Percentiles rank a stretch among this genome's conserved stretches.
Conservation (phyloP, 2,888 invertebrate genomes). For the Creontiades dilutus region DNA sequence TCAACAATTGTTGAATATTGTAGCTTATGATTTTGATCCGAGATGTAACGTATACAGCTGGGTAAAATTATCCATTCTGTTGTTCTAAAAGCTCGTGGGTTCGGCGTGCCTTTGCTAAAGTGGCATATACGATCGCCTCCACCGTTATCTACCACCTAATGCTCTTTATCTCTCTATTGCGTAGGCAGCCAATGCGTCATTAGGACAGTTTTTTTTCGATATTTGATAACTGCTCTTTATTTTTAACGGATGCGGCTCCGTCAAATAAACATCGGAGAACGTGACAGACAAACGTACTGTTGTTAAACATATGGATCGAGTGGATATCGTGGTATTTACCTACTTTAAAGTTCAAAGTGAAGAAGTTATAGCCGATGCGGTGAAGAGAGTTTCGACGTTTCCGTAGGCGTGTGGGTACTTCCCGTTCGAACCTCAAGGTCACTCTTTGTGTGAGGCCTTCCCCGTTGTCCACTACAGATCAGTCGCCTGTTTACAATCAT, state of each 20-base stretch:
- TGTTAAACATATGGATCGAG: not conserved
- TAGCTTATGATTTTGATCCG: no score
- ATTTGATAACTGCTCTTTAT: not conserved
- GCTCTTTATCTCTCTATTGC: constrained; percentile 1
- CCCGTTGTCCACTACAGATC: constrained; percentile 5
- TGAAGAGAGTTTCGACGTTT: not conserved
- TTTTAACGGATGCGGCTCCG: not conserved
- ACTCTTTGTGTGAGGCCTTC: constrained; percentile 10
- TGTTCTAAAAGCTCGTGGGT: no score
- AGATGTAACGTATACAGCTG: no score
- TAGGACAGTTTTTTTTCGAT: not conserved
- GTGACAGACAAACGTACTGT: not conserved
- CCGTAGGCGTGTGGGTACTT: constrained; percentile 33
- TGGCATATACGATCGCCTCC: not conserved
- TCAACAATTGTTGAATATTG: no score
- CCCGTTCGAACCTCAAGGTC: constrained; percentile 23
- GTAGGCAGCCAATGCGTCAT: not conserved
- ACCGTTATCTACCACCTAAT: not conserved
- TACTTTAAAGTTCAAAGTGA: not conserved
- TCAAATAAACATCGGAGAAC: not conserved
- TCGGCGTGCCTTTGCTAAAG: no score
- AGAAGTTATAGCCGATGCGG: not conserved
- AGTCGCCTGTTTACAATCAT: constrained; percentile 31
- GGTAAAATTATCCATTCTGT: no score
- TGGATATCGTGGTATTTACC: not conserved